Base-by-base conservation (phyloP, 2,888 invertebrate species). In the Chymomyza procnemis region DNA sequence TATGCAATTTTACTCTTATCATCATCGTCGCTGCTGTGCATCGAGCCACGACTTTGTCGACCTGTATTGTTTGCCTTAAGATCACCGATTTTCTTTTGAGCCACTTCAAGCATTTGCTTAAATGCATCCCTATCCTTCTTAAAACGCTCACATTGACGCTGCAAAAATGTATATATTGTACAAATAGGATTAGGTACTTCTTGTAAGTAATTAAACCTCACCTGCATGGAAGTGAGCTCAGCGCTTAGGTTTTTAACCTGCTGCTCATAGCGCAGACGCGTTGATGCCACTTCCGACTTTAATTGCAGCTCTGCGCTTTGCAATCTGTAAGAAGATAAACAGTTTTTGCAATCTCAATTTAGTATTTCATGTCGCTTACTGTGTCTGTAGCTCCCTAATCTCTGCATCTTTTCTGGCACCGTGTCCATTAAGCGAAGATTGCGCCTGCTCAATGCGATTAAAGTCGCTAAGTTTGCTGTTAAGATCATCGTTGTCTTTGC, bases 111-210 rank as follows among this genome's bases (percentile, higher is more conserved):
- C 95, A 97, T 96, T 88, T 97, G 96, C 78, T 96, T 96, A 87
- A 96, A 97, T 61, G 95, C 95, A 88, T 97, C 97, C 64, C 97
- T 93, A 90, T 97, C 97, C 69, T 96, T 93, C 88, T 96, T 96
- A 89, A 97, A 97, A 80, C 96, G 93, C 74, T 91, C 91, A 67
- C 91, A 91, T 87, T 91, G 91, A 3, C 91, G 88, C 90, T 91
- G 57, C 48, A 77, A 57, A 14, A 54, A 21, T 1, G 18, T 21
- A 30, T 34, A 59, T 12, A n/a, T n/a, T n/a, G n/a, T n/a, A n/a
- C 21, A 47, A 56, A 57, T 18, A n/a, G 41, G n/a, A 46, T 22
- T 1, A n/a, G 30, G 41, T n/a, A 30, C 19, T 18, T 14, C 6
- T 6, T 52, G 4, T 52, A 34, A 1, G 19, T 18, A 4, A 18